These are phyloP conservation scores for Synanthedon vespiformis DNA, from an alignment of 2,888 invertebrate species.

Conservation along the genomic window DNA sequence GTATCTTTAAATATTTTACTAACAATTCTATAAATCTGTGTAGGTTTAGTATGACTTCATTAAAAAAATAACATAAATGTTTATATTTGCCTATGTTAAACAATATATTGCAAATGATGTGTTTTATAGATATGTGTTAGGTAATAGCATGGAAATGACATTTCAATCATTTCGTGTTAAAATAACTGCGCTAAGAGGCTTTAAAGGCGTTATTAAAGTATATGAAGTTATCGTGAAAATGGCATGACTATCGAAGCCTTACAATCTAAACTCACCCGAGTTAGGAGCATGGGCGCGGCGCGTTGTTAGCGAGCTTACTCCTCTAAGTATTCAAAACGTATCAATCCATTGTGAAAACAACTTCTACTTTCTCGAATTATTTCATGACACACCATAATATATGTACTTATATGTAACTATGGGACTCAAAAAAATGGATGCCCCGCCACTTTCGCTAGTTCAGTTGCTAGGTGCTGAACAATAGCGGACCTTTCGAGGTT, in stretches of 20 bases:
- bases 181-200: not conserved
- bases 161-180: not conserved
- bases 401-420: slow-evolving; percentile 23
- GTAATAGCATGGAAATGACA: not conserved
- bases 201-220: slow-evolving; percentile 1
- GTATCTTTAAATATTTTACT: too few relatives aligned
- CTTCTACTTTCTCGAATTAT: slow-evolving; percentile 28
- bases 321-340: slow-evolving; percentile 30
- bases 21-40: too few relatives aligned
- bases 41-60: too few relatives aligned
- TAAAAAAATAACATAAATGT: too few relatives aligned
- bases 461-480: slow-evolving; percentile 57
- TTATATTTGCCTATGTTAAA: too few relatives aligned
- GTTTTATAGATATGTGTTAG: too few relatives aligned
- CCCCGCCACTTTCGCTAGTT: slow-evolving; percentile 36
- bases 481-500: slow-evolving; percentile 46
- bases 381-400: not conserved
- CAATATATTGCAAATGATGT: too few relatives aligned
- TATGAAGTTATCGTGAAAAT: slow-evolving; percentile 36
- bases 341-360: slow-evolving; percentile 50
- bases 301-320: slow-evolving; percentile 50
- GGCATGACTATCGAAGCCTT: slow-evolving; percentile 58
- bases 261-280: slow-evolving; percentile 65
- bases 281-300: slow-evolving; percentile 67
- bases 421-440: slow-evolving; percentile 29